Base-by-base conservation (phyloP, 1,140 invertebrate species). In the Brachionus calyciflorus region DNA sequence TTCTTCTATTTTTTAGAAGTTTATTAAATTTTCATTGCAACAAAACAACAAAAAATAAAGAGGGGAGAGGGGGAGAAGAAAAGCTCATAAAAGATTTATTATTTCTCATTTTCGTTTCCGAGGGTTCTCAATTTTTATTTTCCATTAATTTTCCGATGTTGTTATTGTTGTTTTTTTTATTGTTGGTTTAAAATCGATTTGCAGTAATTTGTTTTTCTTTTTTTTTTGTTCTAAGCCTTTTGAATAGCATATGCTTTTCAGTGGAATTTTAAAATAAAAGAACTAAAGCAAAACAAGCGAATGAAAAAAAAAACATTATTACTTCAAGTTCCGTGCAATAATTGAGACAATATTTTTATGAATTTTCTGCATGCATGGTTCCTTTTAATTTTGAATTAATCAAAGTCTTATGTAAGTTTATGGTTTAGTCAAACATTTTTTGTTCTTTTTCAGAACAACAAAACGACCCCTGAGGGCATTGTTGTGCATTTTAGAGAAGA, bases 21-120 rank as follows among this genome's bases (percentile, higher is more conserved):
- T 60, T 60, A 60, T 60, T 60, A 60, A 60, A 60, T 60, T 60
- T 60, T 60, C 33, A 60, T 60, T 60, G n/a, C n/a, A n/a, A n/a
- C n/a, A n/a, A n/a, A n/a, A n/a, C n/a, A n/a, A n/a, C n/a, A n/a
- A n/a, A n/a, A n/a, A n/a, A n/a, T n/a, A n/a, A n/a, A n/a, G n/a
- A n/a, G n/a, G n/a, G n/a, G n/a, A 28, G 55, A 37, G 17, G 17
- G 28, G 37, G 30, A 30, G 28, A 60, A 37, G 37, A 60, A 60
- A 30, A 17, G 30, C 55, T 60, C 30, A 60, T 60, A 37, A 60
- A 60, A 60, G 37, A 60, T 33, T 60, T 33, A 60, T 60, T 60
- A 60, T 37, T 60, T 60, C 55, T 60, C 55, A 60, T 60, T 60
- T 60, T 12, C 19, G 30, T 60, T 60, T 60, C 55, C 55, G 55